Percentiles rank a stretch among this genome's conserved stretches.
These are phyloP conservation scores for Calliopum simillimum DNA, from an alignment of 2,888 invertebrate species.

Conservation along the genomic window DNA sequence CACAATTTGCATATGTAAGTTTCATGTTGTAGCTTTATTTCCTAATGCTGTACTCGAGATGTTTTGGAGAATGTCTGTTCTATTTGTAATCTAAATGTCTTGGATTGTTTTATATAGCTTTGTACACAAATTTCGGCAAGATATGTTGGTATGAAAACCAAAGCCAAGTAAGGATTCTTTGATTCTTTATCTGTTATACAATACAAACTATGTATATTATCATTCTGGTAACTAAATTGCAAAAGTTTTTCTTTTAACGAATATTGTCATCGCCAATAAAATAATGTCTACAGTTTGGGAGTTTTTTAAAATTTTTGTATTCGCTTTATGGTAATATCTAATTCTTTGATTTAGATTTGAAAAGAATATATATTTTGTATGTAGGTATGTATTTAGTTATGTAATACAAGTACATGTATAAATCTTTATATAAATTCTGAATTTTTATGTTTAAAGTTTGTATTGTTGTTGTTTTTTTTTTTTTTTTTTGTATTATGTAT, in stretches of 20 bases:
- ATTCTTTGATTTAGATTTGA: neutral
- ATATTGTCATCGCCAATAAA: slow-evolving; percentile 44
- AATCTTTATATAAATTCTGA: slow-evolving; percentile 12
- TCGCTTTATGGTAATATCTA: neutral
- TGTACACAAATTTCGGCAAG: too few species aligned
- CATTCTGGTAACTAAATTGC: slow-evolving; percentile 5
- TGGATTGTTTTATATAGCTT: slow-evolving; percentile 17
- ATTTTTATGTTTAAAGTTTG: slow-evolving; percentile 14
- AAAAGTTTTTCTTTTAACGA: neutral
- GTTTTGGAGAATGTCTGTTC: too few species aligned
- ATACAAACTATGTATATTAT: too few species aligned
- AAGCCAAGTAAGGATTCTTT: too few species aligned
- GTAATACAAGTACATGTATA: slow-evolving; percentile 28
- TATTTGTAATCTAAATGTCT: too few species aligned
- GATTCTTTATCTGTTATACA: too few species aligned
- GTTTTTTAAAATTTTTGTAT: neutral
- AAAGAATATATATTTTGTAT: slow-evolving; percentile 33
- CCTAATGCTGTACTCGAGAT: too few species aligned
- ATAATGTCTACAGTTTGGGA: slow-evolving; percentile 34
- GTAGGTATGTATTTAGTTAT: slow-evolving; percentile 41
- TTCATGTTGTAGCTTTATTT: too few species aligned
- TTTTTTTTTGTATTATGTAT: slow-evolving; percentile 47
- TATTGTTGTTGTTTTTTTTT: slow-evolving; percentile 6
- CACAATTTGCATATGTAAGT: too few species aligned
- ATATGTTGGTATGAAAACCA: too few species aligned